Conservation (phyloP, 1,140 invertebrate species). For the Drosophila lacteicornis region DNA sequence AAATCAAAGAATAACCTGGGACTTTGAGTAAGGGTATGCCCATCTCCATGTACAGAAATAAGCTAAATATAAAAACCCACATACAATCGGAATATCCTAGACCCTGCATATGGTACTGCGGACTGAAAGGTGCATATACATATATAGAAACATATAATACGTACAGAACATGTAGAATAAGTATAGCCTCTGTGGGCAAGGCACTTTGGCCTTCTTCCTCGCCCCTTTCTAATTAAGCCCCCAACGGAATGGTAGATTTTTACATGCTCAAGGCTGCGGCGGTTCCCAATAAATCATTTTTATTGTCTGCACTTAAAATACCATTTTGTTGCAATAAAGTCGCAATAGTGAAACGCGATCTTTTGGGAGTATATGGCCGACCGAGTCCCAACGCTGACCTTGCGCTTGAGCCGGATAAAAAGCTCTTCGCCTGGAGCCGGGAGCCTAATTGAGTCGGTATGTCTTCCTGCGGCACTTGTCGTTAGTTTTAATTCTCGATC, state of each 20-base stretch:
- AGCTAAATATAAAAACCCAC: too few species aligned
- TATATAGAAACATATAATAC: too few species aligned
- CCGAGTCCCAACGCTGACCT: slow-evolving; percentile 14
- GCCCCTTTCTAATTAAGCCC: slow-evolving; percentile 52
- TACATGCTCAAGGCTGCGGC: slow-evolving; percentile 16
- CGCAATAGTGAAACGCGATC: slow-evolving; percentile 29
- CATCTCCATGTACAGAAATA: too few species aligned
- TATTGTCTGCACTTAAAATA: slow-evolving; percentile 73
- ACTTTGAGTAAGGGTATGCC: too few species aligned
- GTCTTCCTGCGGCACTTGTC: slow-evolving; percentile 15
- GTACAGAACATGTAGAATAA: too few species aligned
- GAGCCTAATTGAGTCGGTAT: slow-evolving; percentile 37
- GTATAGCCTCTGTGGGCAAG: neutral
- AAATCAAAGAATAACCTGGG: too few species aligned
- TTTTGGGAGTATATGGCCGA: slow-evolving; percentile 20
- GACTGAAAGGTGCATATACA: too few species aligned
- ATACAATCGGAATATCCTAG: too few species aligned
- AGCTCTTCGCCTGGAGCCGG: neutral
- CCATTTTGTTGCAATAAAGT: slow-evolving; percentile 60
- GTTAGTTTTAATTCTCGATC: slow-evolving; percentile 54
- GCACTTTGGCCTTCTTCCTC: neutral
- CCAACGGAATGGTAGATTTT: slow-evolving; percentile 27
- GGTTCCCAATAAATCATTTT: slow-evolving; percentile 71
- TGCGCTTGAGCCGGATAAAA: neutral
- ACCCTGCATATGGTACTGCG: too few species aligned